phyloP scores from a whole-genome alignment of 2,113 vertebrate genomes.

The Sula dactylatra region DNA sequence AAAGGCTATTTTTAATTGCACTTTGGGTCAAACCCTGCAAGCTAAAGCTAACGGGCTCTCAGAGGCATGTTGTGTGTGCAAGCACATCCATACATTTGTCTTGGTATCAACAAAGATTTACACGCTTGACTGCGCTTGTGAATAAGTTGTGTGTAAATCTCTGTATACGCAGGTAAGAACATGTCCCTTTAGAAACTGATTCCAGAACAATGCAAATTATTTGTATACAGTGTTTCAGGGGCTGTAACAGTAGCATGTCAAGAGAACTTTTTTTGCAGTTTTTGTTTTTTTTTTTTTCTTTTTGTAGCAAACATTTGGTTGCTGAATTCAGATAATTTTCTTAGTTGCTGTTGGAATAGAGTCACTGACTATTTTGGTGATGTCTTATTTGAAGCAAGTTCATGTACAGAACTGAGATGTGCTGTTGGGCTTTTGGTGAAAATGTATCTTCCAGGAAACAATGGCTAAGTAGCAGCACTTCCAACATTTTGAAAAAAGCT shows the following conservation, averaged over 20 bases:
- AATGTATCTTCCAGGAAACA: background rate
- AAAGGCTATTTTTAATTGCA: background rate
- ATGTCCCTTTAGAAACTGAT: background rate
- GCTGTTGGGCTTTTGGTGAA: background rate
- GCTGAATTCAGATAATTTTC: background rate
- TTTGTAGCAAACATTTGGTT: background rate
- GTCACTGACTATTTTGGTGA: background rate
- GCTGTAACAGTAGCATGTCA: background rate
- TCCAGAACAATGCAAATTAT: background rate
- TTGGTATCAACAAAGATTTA: background rate
- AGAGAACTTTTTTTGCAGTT: background rate
- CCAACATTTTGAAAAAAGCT: background rate
- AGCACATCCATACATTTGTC: background rate
- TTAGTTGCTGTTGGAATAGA: background rate
- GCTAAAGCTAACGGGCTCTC: background rate
- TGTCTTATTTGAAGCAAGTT: background rate
- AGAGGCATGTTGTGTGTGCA: rapidly evolving
- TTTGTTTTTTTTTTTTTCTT: background rate
- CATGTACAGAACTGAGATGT: background rate
- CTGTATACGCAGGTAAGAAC: background rate
- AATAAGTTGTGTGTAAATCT: background rate
- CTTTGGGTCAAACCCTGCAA: background rate
- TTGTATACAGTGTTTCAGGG: background rate
- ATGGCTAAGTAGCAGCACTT: background rate
- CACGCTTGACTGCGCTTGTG: background rate